These are phyloP conservation scores for Hycleus cichorii DNA, from an alignment of 1,140 invertebrate species.

Conservation along the genomic window DNA sequence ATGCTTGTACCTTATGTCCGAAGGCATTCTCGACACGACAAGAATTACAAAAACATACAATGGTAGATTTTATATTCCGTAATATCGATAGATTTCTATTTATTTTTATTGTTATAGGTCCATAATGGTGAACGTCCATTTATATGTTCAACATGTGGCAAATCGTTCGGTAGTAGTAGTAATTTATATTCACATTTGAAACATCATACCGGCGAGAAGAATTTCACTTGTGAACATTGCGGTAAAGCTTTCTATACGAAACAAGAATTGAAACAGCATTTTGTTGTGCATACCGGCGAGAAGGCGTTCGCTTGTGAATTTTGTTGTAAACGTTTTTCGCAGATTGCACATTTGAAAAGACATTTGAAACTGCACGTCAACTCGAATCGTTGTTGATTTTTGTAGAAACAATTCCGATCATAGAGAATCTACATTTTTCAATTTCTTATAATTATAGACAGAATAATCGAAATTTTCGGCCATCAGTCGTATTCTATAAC, in stretches of 20 bases:
- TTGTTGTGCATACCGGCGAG: slow-evolving; percentile 31
- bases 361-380: slow-evolving; percentile 20
- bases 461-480: too few species aligned
- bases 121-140: slow-evolving; percentile 42
- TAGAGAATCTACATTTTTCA: too few species aligned
- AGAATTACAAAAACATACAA: slow-evolving; percentile 24
- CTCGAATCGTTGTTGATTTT: background rate
- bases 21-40: slow-evolving; percentile 23
- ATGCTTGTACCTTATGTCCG: slow-evolving; percentile 21
- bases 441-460: too few species aligned
- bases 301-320: slow-evolving; percentile 31
- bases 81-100: background rate
- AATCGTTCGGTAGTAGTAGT: slow-evolving; percentile 47
- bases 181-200: slow-evolving; percentile 48
- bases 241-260: slow-evolving; percentile 40
- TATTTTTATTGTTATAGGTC: slow-evolving; percentile 11
- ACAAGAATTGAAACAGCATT: slow-evolving; percentile 33
- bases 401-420: too few species aligned
- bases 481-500: too few species aligned
- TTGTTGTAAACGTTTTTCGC: slow-evolving; percentile 32
- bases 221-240: slow-evolving; percentile 50
- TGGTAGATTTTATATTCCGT: slow-evolving; percentile 9
- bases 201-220: slow-evolving; percentile 60
- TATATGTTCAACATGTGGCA: slow-evolving; percentile 46
- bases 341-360: slow-evolving; percentile 31